Evolutionary conservation across 1,140 invertebrate species (phyloP).

Genomic region (Metaphire vulgaris): DNA sequence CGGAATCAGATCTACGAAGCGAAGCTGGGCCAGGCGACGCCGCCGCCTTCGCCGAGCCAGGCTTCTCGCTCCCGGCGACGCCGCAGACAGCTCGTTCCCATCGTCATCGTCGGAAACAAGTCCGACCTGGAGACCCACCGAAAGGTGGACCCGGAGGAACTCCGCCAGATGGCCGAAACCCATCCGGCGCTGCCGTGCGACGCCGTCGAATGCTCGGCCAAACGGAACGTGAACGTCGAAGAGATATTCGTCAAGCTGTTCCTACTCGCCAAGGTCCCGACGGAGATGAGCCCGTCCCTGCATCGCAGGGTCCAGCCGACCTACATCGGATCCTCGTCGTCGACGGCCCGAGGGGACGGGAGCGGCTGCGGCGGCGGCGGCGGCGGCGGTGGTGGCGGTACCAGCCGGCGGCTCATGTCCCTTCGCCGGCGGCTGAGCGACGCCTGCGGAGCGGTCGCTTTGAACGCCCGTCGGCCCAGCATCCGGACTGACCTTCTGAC

Average conservation of each 20-base stretch:
- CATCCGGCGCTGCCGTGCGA: conserved; percentile 19
- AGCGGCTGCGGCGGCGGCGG: not conserved
- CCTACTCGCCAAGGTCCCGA: conserved; percentile 52
- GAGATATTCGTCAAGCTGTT: conserved; percentile 66
- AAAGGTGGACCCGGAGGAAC: conserved; percentile 41
- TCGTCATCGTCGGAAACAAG: conserved; percentile 77
- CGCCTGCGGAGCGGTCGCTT: conserved; percentile 74
- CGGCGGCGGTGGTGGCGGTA: not conserved
- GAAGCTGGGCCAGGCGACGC: conserved; percentile 32
- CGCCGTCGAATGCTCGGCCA: conserved; percentile 68
- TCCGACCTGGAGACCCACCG: conserved; percentile 68
- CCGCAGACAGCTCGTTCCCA: conserved; percentile 57
- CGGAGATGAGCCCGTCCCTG: conserved; percentile 81
- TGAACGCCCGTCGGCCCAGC: conserved; percentile 72
- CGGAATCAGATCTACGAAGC: conserved; percentile 71
- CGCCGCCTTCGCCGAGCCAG: conserved; percentile 41
- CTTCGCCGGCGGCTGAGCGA: conserved; percentile 72
- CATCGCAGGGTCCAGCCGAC: conserved; percentile 56
- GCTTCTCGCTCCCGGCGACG: not conserved
- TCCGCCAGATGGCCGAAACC: conserved; percentile 34
- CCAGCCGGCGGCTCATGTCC: conserved; percentile 58
- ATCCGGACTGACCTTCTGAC: conserved; percentile 77
- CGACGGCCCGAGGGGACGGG: conserved; percentile 26
- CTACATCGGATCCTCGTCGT: conserved; percentile 36
- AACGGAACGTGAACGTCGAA: conserved; percentile 68